Evolutionary conservation across 1,140 invertebrate genomes (phyloP).

Genomic region (Eriocheir sinensis): DNA sequence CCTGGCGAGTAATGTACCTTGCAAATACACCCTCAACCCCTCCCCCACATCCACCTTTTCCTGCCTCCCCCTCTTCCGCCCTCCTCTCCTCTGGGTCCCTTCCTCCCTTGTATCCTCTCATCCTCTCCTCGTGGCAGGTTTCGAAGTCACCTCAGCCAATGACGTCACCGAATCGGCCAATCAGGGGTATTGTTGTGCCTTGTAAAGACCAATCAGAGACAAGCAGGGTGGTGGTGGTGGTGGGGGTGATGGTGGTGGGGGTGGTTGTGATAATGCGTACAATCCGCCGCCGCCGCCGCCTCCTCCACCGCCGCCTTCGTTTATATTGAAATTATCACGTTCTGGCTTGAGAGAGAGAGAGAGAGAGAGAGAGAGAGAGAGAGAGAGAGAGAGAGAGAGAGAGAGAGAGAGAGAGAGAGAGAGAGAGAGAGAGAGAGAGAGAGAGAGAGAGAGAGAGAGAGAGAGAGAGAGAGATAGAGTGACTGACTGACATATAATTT

Average conservation of each 20-base stretch:
- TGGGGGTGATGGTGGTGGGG: not conserved
- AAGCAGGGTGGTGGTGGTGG: slow-evolving; percentile 32
- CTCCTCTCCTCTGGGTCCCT: not conserved
- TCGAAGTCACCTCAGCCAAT: not conserved
- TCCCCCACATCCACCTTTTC: not conserved
- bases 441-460: no score
- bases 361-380: no score
- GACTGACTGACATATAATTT: no score
- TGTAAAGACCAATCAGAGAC: slow-evolving; percentile 48
- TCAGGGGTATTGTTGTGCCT: slow-evolving; percentile 33
- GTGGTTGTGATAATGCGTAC: not conserved
- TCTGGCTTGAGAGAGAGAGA: not conserved
- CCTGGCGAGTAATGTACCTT: not conserved
- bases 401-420: slow-evolving; percentile 23
- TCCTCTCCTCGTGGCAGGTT: not conserved
- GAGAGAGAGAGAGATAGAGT: no score
- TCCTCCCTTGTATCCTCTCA: not conserved
- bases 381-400: no score
- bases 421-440: not conserved
- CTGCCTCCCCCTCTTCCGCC: not conserved
- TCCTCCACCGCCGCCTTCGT: not conserved
- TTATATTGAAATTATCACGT: slow-evolving; percentile 49
- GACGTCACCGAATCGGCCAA: slow-evolving; percentile 48
- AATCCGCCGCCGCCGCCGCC: not conserved
- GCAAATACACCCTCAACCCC: not conserved